A percentile compares a stretch with the other conserved stretches of the same genome.
Conservation (phyloP, 2,113 vertebrate genomes). For the Myotis davidii region DNA sequence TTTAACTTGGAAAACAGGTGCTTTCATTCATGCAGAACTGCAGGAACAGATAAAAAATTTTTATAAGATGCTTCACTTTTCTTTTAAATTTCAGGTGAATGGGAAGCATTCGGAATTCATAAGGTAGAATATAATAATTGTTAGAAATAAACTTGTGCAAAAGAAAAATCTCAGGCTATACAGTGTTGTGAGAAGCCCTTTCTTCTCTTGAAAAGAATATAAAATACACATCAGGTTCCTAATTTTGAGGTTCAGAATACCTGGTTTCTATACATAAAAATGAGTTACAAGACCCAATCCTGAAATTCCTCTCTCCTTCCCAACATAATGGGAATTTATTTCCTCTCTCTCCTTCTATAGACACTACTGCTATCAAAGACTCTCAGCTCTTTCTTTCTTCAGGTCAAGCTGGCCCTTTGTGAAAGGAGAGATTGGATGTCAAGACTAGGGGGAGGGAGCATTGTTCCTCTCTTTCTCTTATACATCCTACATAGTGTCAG, state of each 20-base stretch:
- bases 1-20: slow-evolving; percentile 55
- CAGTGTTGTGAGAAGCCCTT: background rate
- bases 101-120: slow-evolving; percentile 21
- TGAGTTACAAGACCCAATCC: background rate
- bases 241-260: background rate
- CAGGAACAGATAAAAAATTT: slow-evolving; percentile 26
- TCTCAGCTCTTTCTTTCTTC: background rate
- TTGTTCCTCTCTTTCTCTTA: background rate
- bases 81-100: slow-evolving; percentile 38
- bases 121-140: background rate
- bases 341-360: background rate
- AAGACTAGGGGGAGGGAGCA: background rate
- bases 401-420: background rate
- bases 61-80: background rate
- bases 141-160: background rate
- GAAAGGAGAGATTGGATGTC: background rate
- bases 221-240: background rate
- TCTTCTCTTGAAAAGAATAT: background rate
- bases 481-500: background rate
- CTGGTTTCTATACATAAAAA: slow-evolving; percentile 1
- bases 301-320: background rate
- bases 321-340: background rate
- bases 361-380: background rate
- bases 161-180: background rate
- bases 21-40: slow-evolving; percentile 17